phyloP scores from a whole-genome alignment of 2,797 vertebrate species.

The Brachyrhaphis roseni region DNA sequence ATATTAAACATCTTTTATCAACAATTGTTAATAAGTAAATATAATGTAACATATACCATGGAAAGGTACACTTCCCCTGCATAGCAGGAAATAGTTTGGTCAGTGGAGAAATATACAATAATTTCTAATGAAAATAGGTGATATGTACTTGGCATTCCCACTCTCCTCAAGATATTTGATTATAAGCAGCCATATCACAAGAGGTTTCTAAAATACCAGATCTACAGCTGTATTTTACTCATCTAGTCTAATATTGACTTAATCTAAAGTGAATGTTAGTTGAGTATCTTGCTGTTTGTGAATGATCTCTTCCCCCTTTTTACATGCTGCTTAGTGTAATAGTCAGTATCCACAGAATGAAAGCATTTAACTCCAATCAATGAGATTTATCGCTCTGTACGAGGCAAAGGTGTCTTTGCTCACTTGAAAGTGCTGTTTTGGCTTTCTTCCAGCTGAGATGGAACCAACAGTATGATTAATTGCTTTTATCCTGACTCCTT shows the following conservation, averaged over 20 bases:
- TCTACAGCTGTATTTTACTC: constrained; percentile 43
- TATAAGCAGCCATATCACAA: constrained; percentile 43
- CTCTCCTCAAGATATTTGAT: constrained; percentile 17
- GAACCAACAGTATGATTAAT: constrained; percentile 78
- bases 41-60: constrained; percentile 12
- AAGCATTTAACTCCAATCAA: constrained; percentile 81
- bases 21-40: constrained; percentile 18
- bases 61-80: constrained; percentile 1
- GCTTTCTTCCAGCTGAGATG: constrained; percentile 72
- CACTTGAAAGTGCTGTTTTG: constrained; percentile 81
- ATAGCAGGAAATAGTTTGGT: not conserved
- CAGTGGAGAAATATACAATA: constrained; percentile 2
- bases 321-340: constrained; percentile 72
- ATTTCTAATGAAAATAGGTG: constrained; percentile 8
- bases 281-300: constrained; percentile 66
- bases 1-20: constrained; percentile 11
- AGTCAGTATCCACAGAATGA: constrained; percentile 74
- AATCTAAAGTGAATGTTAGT: constrained; percentile 70
- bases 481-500: constrained; percentile 70
- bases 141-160: not conserved
- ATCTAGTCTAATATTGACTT: constrained; percentile 73
- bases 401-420: constrained; percentile 81
- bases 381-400: constrained; percentile 78
- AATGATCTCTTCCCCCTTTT: constrained; percentile 71
- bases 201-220: constrained; percentile 49